Percentiles rank a stretch among this genome's conserved stretches.
phyloP scores from a whole-genome alignment of 1,140 invertebrate genomes.

The Listronotus oregonensis region DNA sequence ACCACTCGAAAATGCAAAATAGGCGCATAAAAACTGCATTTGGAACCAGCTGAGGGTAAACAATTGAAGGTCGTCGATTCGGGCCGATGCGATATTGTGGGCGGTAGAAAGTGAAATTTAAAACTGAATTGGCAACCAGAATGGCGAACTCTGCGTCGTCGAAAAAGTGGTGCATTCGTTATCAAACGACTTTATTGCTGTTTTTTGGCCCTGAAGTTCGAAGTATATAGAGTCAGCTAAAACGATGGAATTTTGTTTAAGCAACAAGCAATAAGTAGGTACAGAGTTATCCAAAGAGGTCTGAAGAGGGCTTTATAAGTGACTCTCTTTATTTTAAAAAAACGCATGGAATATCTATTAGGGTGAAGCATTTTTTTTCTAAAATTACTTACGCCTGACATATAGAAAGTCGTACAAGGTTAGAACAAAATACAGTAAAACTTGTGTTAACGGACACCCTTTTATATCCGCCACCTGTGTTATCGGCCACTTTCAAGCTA shows the following conservation, averaged over 20 bases:
- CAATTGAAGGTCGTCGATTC: slow-evolving; percentile 12
- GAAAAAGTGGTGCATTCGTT: background rate
- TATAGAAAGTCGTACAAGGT: too few relatives aligned
- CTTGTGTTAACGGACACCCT: too few relatives aligned
- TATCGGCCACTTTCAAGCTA: too few relatives aligned
- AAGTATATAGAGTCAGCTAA: background rate
- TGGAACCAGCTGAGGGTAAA: background rate
- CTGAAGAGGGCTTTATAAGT: too few relatives aligned
- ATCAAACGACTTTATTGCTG: background rate
- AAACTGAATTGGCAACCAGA: slow-evolving; percentile 1
- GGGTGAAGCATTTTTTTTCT: too few relatives aligned
- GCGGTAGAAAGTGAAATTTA: slow-evolving; percentile 11
- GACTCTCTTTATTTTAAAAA: too few relatives aligned
- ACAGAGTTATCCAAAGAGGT: too few relatives aligned
- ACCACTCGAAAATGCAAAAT: too few relatives aligned
- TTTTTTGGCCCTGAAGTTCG: background rate
- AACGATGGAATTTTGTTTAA: background rate
- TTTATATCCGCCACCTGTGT: too few relatives aligned
- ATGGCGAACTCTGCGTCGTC: background rate
- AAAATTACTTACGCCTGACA: too few relatives aligned
- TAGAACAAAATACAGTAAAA: too few relatives aligned
- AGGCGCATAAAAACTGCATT: slow-evolving; percentile 3
- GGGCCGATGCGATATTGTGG: slow-evolving; percentile 2
- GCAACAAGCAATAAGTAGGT: background rate
- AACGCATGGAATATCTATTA: too few relatives aligned